These are phyloP conservation scores for Julus scanicus DNA, from an alignment of 2,888 invertebrate species.

Conservation along the genomic window DNA sequence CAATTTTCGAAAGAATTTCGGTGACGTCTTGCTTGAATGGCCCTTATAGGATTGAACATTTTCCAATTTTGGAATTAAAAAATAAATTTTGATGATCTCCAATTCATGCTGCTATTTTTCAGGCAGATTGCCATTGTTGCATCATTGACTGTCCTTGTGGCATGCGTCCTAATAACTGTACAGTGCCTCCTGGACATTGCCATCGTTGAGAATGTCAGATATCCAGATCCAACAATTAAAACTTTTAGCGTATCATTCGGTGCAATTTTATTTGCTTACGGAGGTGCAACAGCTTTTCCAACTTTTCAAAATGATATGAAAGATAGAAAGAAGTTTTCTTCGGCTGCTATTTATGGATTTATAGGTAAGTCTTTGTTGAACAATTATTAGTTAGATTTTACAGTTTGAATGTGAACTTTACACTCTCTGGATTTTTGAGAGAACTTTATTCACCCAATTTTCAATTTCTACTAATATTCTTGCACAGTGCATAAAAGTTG, in stretches of 20 bases:
- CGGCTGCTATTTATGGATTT: conserved; percentile 74
- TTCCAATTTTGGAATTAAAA: too few species aligned
- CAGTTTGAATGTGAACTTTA: neutral
- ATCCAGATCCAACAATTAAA: conserved; percentile 69
- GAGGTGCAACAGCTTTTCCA: conserved; percentile 80
- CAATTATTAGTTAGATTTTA: neutral
- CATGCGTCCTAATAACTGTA: conserved; percentile 74
- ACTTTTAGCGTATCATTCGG: conserved; percentile 78
- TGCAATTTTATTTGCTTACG: conserved; percentile 77
- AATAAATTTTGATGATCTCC: too few species aligned
- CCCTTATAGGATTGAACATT: too few species aligned
- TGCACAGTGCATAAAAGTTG: too few species aligned
- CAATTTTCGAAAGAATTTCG: too few species aligned
- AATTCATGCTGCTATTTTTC: conserved; percentile 59
- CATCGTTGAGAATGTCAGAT: neutral
- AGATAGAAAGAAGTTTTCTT: conserved; percentile 74
- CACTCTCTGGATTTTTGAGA: too few species aligned
- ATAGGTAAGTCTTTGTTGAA: conserved; percentile 67
- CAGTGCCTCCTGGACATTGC: conserved; percentile 71
- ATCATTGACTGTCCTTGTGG: conserved; percentile 72
- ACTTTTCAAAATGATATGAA: conserved; percentile 83
- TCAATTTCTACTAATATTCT: too few species aligned
- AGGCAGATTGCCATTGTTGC: conserved; percentile 76
- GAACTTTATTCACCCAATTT: too few species aligned
- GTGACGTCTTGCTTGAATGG: too few species aligned